Evolutionary conservation across 1,140 invertebrate species (phyloP).

Genomic region (Brachionus rotundiformis): DNA sequence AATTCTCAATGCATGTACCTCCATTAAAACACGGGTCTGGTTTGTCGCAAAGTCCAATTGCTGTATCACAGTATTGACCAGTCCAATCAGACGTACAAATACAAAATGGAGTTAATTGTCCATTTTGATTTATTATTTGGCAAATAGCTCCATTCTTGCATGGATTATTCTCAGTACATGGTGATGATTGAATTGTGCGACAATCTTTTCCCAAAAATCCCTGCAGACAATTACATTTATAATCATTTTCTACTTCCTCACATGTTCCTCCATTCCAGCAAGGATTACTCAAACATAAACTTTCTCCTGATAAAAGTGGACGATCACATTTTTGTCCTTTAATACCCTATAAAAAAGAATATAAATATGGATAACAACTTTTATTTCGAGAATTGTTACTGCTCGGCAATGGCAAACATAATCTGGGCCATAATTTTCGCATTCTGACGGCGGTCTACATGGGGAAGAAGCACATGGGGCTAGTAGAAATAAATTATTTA

Average conservation of each 20-base stretch:
- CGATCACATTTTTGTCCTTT: slow-evolving; percentile 51
- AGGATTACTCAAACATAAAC: slow-evolving; percentile 8
- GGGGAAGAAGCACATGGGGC: slow-evolving; percentile 5
- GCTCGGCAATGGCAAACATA: slow-evolving; percentile 34
- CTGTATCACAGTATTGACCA: not conserved
- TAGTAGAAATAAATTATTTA: too few relatives aligned
- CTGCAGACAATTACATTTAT: not conserved
- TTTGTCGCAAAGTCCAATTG: not conserved
- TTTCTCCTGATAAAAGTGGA: slow-evolving; percentile 5
- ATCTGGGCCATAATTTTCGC: slow-evolving; percentile 14
- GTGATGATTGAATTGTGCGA: not conserved
- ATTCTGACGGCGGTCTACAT: slow-evolving; percentile 44
- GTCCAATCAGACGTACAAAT: slow-evolving; percentile 34
- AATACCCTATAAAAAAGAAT: slow-evolving; percentile 30
- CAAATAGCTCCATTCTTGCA: not conserved
- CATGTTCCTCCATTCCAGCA: slow-evolving; percentile 51
- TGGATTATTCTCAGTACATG: slow-evolving; percentile 24
- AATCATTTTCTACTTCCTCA: not conserved
- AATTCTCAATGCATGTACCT: slow-evolving; percentile 3
- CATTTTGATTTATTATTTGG: not conserved
- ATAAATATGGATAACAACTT: too few relatives aligned
- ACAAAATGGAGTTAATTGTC: not conserved
- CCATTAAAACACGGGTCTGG: slow-evolving; percentile 38
- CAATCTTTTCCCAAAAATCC: slow-evolving; percentile 48
- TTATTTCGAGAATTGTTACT: slow-evolving; percentile 2